Conservation (phyloP, 1,140 invertebrate genomes). For the Drosophila nigromelanica region DNA sequence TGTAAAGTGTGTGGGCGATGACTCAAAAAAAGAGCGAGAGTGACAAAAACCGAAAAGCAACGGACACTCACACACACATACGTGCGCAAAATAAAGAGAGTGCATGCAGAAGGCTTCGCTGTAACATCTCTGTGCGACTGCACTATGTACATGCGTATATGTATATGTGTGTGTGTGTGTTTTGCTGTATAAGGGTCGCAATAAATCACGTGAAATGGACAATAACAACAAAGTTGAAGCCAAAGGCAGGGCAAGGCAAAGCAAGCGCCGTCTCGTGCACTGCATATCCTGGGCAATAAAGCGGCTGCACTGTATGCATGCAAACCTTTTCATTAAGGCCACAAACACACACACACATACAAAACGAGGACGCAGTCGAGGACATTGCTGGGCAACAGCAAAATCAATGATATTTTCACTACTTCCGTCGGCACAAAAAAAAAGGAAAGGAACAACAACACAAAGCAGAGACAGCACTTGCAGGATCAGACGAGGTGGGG, state of each 20-base stretch:
- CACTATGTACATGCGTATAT: background rate
- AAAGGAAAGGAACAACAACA: background rate
- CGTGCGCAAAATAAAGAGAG: slow-evolving; percentile 11
- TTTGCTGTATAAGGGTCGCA: slow-evolving; percentile 35
- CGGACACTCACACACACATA: slow-evolving; percentile 32
- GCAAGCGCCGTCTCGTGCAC: slow-evolving; percentile 25
- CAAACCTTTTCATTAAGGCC: slow-evolving; percentile 60
- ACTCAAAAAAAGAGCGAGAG: slow-evolving; percentile 76
- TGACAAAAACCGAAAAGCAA: slow-evolving; percentile 54
- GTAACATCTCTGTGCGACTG: slow-evolving; percentile 5
- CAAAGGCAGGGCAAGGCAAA: slow-evolving; percentile 19
- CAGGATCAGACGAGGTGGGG: too few relatives aligned
- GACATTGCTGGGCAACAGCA: slow-evolving; percentile 65
- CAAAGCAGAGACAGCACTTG: slow-evolving; percentile 1
- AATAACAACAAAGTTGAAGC: slow-evolving; percentile 41
- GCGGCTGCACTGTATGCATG: slow-evolving; percentile 22
- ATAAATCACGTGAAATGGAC: slow-evolving; percentile 72
- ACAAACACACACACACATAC: slow-evolving; percentile 24
- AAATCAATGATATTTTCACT: slow-evolving; percentile 81
- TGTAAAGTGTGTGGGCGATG: slow-evolving; percentile 54
- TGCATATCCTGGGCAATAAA: slow-evolving; percentile 5
- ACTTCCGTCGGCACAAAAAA: slow-evolving; percentile 55
- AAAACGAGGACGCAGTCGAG: slow-evolving; percentile 65
- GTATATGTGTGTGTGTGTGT: background rate
- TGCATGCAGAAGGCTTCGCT: slow-evolving; percentile 36